A percentile compares a stretch with the other conserved stretches of the same genome.
Conservation (phyloP, 2,888 invertebrate species). For the Scrobipalpa atriplicella region DNA sequence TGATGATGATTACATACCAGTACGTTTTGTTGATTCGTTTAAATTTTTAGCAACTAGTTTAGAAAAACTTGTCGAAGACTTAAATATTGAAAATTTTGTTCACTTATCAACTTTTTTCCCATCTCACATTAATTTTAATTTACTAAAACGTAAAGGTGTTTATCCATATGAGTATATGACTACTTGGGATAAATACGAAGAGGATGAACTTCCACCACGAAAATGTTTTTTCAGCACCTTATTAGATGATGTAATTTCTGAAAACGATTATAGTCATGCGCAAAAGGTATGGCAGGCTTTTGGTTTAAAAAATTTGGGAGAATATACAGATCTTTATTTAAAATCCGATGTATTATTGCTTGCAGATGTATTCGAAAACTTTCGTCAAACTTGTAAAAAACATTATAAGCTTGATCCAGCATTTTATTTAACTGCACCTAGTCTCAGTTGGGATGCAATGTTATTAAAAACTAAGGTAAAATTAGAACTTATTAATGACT, state of each 20-base stretch:
- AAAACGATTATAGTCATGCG: constrained; percentile 23
- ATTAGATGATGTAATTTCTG: constrained; percentile 28
- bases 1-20: neutral
- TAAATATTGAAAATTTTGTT: constrained; percentile 27
- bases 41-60: constrained; percentile 17
- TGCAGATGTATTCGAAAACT: constrained; percentile 44
- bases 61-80: constrained; percentile 12
- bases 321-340: constrained; percentile 42
- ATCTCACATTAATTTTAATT: neutral
- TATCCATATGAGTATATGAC: constrained; percentile 38
- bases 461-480: constrained; percentile 32
- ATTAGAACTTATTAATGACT: constrained; percentile 38
- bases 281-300: constrained; percentile 37
- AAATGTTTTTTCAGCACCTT: constrained; percentile 34
- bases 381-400: constrained; percentile 36
- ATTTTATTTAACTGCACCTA: constrained; percentile 38
- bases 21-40: constrained; percentile 19
- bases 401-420: constrained; percentile 41
- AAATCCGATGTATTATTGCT: constrained; percentile 40
- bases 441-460: constrained; percentile 41
- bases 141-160: constrained; percentile 33
- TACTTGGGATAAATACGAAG: constrained; percentile 29
- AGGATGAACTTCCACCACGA: constrained; percentile 32
- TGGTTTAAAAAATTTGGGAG: constrained; percentile 35
- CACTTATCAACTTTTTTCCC: constrained; percentile 25